Percentiles rank a stretch among this genome's conserved stretches.
phyloP scores from a whole-genome alignment of 1,140 invertebrate genomes.

The Scaptomyza montana region DNA sequence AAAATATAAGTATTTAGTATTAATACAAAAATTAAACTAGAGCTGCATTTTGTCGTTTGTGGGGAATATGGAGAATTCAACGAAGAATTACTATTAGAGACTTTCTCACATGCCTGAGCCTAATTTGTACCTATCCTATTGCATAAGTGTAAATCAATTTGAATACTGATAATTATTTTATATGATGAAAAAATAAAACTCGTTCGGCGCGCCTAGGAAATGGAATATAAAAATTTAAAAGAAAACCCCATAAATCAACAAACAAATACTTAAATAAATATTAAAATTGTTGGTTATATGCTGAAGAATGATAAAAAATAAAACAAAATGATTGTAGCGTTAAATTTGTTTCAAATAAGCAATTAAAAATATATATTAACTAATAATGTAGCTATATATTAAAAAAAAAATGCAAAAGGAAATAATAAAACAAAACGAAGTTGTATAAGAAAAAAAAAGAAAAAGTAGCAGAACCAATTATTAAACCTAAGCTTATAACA shows the following conservation, averaged over 20 bases:
- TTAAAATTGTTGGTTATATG: constrained; percentile 76
- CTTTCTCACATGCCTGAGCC: constrained; percentile 76
- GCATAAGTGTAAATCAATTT: constrained; percentile 77
- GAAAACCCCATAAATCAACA: constrained; percentile 8
- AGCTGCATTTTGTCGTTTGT: constrained; percentile 64
- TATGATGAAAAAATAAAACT: constrained; percentile 58
- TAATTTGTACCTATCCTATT: constrained; percentile 80
- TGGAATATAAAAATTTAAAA: constrained; percentile 55
- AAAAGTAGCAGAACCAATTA: constrained; percentile 81
- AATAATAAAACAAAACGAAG: constrained; percentile 51
- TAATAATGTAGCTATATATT: constrained; percentile 64
- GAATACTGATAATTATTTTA: constrained; percentile 72
- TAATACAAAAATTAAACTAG: constrained; percentile 42
- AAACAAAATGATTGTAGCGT: constrained; percentile 58
- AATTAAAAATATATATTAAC: constrained; percentile 61
- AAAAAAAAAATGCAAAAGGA: constrained; percentile 10
- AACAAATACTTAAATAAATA: constrained; percentile 41
- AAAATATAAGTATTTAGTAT: constrained; percentile 13
- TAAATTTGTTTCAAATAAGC: constrained; percentile 61
- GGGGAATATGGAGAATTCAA: constrained; percentile 31
- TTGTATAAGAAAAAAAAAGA: constrained; percentile 57
- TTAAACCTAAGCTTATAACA: constrained; percentile 71
- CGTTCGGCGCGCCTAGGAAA: constrained; percentile 59
- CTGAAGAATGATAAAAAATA: constrained; percentile 49
- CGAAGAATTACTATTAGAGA: constrained; percentile 58